Evolutionary conservation across 2,113 vertebrate genomes (phyloP).

Genomic region (Otolemur garnettii): DNA sequence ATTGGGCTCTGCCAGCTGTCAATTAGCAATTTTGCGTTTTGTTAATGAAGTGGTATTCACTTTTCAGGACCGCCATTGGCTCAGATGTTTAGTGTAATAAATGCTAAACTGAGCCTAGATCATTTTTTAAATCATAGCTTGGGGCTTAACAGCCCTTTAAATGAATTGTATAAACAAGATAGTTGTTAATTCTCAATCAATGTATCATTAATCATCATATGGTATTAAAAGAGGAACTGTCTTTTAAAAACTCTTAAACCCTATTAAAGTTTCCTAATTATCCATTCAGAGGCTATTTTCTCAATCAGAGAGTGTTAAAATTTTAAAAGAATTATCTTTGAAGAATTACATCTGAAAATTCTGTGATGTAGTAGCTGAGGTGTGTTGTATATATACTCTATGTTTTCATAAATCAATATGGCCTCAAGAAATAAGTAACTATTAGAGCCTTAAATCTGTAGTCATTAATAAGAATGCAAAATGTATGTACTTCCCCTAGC

Average conservation of each 20-base stretch:
- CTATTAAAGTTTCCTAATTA: slow-evolving; percentile 66
- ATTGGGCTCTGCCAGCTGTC: slow-evolving; percentile 80
- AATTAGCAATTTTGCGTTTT: slow-evolving; percentile 66
- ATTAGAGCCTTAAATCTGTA: slow-evolving; percentile 19
- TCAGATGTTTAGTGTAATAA: slow-evolving; percentile 77
- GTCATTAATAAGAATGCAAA: slow-evolving; percentile 14
- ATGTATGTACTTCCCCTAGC: background rate
- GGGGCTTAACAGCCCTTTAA: slow-evolving; percentile 80
- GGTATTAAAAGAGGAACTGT: slow-evolving; percentile 56
- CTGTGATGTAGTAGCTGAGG: background rate
- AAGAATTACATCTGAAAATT: slow-evolving; percentile 47
- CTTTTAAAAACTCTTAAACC: slow-evolving; percentile 73
- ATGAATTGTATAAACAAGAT: slow-evolving; percentile 80
- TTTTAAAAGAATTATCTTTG: slow-evolving; percentile 54
- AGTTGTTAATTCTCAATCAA: slow-evolving; percentile 81
- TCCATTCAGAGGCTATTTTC: slow-evolving; percentile 11
- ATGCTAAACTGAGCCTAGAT: slow-evolving; percentile 79
- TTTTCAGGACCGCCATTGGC: slow-evolving; percentile 73
- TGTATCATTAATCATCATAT: slow-evolving; percentile 78
- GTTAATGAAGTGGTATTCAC: slow-evolving; percentile 76
- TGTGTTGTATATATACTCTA: background rate
- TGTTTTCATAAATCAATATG: slow-evolving; percentile 32
- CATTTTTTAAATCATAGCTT: slow-evolving; percentile 80
- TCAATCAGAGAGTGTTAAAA: slow-evolving; percentile 29
- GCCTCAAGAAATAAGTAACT: slow-evolving; percentile 41